These are phyloP conservation scores for Salvelinus alpinus DNA, from an alignment of 2,113 vertebrate genomes.

Conservation along the genomic window DNA sequence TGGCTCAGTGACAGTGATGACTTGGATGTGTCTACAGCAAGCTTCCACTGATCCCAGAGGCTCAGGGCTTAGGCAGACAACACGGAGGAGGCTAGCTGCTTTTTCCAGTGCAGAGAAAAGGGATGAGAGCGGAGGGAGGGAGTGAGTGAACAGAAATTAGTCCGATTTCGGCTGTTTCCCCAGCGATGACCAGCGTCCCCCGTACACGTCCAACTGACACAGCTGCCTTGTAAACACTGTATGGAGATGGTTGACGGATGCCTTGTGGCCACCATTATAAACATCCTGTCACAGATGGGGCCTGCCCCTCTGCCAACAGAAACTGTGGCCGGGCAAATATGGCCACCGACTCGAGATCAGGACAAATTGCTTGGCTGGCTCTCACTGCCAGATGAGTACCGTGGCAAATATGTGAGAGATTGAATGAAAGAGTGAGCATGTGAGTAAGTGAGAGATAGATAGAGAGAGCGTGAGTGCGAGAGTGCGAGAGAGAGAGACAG, in stretches of 20 bases:
- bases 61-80: conserved; percentile 2
- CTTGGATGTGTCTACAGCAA: background rate
- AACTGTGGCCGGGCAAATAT: conserved; percentile 55
- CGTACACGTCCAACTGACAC: conserved; percentile 31
- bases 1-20: background rate
- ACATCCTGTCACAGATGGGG: conserved; percentile 62
- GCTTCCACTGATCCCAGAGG: background rate
- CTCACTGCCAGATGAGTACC: conserved; percentile 50
- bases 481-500: background rate
- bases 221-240: conserved; percentile 36
- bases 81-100: conserved; percentile 17
- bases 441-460: background rate
- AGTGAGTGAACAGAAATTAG: conserved; percentile 33
- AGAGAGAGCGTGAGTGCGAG: background rate
- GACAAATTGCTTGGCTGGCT: conserved; percentile 53
- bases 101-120: conserved; percentile 23
- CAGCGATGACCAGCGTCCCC: conserved; percentile 20
- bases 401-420: conserved; percentile 5
- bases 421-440: background rate
- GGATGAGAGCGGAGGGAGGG: background rate
- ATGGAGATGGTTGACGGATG: conserved; percentile 34
- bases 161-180: conserved; percentile 34
- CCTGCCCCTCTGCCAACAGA: conserved; percentile 46
- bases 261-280: conserved; percentile 39
- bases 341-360: conserved; percentile 49